Percentiles rank a stretch among this genome's conserved stretches.
Evolutionary conservation across 1,140 invertebrate genomes (phyloP).

Genomic region (Periplaneta americana): DNA sequence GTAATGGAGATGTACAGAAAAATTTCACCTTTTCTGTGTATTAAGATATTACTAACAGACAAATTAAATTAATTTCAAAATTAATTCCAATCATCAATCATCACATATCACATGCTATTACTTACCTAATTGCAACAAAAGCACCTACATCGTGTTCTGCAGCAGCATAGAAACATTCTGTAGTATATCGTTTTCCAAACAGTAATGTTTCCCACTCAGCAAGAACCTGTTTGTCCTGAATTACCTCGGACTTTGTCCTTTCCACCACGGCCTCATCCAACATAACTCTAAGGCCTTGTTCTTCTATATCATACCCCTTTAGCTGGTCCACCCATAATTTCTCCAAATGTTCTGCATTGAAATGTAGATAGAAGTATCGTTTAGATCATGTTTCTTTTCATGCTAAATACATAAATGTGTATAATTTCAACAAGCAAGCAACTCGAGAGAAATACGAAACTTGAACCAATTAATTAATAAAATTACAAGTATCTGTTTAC

Average conservation of each 20-base stretch:
- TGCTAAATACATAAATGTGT: no score
- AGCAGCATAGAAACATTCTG: background rate
- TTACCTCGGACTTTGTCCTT: conserved; percentile 22
- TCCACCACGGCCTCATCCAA: conserved; percentile 32
- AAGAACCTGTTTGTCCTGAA: conserved; percentile 15
- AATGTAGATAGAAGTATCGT: background rate
- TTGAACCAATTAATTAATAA: background rate
- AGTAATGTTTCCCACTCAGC: conserved; percentile 21
- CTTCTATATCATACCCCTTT: conserved; percentile 43
- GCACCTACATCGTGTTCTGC: conserved; percentile 17
- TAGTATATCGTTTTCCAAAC: conserved; percentile 19
- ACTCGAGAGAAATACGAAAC: no score
- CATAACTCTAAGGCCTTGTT: conserved; percentile 42
- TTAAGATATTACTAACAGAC: no score
- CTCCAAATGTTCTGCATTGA: conserved; percentile 41
- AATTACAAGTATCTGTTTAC: no score
- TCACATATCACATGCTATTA: no score
- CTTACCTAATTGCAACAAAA: conserved; percentile 32
- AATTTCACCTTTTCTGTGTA: no score
- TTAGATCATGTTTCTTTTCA: background rate
- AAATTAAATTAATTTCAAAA: no score
- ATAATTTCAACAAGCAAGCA: no score
- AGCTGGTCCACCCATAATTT: conserved; percentile 40
- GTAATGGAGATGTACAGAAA: no score
- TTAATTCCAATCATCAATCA: no score